Evolutionary conservation across 1,140 invertebrate genomes (phyloP).

Genomic region (Ganaspis sp.): DNA sequence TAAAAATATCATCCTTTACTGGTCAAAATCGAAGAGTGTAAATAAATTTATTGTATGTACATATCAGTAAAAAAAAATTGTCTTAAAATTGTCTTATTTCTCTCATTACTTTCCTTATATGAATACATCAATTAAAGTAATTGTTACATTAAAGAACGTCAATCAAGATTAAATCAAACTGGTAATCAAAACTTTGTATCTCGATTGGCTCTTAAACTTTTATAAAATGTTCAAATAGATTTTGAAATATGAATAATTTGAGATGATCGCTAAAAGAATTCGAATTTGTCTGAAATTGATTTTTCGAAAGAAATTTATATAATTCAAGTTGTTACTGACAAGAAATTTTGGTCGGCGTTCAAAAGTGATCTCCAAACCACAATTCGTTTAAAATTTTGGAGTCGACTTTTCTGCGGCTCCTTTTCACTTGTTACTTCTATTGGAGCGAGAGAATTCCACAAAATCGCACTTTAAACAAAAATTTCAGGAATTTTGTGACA

Average conservation of each 20-base stretch:
- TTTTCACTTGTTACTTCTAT: constrained; percentile 23
- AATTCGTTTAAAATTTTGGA: constrained; percentile 3
- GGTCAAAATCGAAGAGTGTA: constrained; percentile 59
- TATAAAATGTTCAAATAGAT: no score
- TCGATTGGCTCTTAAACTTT: no score
- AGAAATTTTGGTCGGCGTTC: not conserved
- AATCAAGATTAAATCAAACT: no score
- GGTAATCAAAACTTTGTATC: no score
- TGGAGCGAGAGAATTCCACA: constrained; percentile 16
- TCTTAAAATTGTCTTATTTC: constrained; percentile 53
- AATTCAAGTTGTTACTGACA: not conserved
- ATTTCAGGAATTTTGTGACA: constrained; percentile 20
- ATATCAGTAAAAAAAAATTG: constrained; percentile 73
- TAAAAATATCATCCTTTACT: no score
- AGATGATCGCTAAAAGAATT: no score
- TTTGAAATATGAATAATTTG: no score
- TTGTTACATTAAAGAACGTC: no score
- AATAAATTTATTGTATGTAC: constrained; percentile 74
- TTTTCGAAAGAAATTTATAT: constrained; percentile 5
- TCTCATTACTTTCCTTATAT: constrained; percentile 2
- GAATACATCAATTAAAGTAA: no score
- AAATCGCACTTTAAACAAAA: not conserved
- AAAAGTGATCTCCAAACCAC: not conserved
- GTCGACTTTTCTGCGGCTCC: not conserved
- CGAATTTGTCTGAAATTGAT: no score